Evolutionary conservation across 2,888 invertebrate species (phyloP), one percentile per base, ranked within the genome.

Genomic region (Spodoptera picta): DNA sequence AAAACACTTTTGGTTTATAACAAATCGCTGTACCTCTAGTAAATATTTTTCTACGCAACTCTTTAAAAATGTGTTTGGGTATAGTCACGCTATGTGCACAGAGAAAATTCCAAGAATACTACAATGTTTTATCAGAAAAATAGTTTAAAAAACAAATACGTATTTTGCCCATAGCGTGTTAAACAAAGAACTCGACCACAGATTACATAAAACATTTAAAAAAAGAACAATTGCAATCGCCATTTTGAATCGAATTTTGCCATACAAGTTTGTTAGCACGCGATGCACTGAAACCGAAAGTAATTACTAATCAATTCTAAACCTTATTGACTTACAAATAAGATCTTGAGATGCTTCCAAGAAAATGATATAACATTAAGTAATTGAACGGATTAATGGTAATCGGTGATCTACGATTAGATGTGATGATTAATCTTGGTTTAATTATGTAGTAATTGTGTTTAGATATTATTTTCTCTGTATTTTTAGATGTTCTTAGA

Each of bases 201-300:
- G 80, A 78, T 76, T 73, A 77, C 78, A 77, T 65, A 65, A 52
- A 45, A 71, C 63, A 60, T 61, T 50, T 62, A 73, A 71, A 62
- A 62, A 56, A 56, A 60, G 56, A 63, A 69, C 63, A 65, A 55
- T 57, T 23, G 51, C 31, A 10, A 43, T 51, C 62, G 64, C 48
- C 47, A 6, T 55, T 41, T 31, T 36, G 54, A 23, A 70, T 31
- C 23, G 54, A 23, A 70, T 77, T 77, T 77, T 68, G 68, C 56
- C 64, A 49, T 62, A 53, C 74, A 57, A 58, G 43, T 75, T 60
- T 67, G 72, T 60, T 72, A 62, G 59, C 80, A 80, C 80, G 80
- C 80, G 62, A 80, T 66, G 41, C 50, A 60, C 49, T 64, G 58
- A 78, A 80, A 75, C 73, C 53, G 78, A 80, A 78, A 80, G 80